Percentiles rank a stretch among this genome's conserved stretches.
phyloP scores from a whole-genome alignment of 2,113 vertebrate genomes.

The Meriones unguiculatus region DNA sequence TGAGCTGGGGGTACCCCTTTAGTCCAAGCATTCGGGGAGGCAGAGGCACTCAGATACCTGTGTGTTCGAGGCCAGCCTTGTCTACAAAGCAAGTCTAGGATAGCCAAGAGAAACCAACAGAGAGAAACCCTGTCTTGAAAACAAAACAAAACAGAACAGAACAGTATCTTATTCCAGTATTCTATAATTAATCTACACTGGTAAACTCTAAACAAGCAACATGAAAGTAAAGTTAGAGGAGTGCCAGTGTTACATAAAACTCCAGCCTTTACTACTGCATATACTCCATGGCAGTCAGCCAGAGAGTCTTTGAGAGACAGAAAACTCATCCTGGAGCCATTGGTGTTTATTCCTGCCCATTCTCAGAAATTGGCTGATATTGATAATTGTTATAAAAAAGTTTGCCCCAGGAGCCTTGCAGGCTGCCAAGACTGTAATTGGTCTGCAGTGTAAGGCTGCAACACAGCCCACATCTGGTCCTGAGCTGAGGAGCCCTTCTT shows the following conservation, averaged over 20 bases:
- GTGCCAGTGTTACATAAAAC: constrained; percentile 37
- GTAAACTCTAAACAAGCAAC: constrained; percentile 18
- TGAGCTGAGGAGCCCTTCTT: constrained; percentile 65
- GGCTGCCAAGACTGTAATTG: constrained; percentile 77
- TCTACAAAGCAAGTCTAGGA: no score
- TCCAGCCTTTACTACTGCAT: not conserved
- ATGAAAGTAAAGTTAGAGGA: constrained; percentile 6
- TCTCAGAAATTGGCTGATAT: constrained; percentile 75
- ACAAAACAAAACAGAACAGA: not conserved
- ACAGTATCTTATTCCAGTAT: not conserved
- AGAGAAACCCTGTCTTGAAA: no score
- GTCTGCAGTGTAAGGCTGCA: constrained; percentile 57
- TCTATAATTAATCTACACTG: not conserved
- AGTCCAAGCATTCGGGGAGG: no score
- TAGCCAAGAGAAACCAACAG: no score
- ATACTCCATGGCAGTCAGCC: constrained; percentile 46
- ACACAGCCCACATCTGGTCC: constrained; percentile 71
- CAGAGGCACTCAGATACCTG: no score
- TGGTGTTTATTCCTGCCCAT: constrained; percentile 67
- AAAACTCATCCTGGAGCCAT: constrained; percentile 47
- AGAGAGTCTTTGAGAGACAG: constrained; percentile 52
- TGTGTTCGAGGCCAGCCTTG: no score
- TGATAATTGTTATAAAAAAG: constrained; percentile 74
- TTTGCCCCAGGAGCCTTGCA: constrained; percentile 64
- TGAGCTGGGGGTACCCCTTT: not conserved